phyloP scores from a whole-genome alignment of 2,113 vertebrate genomes.

The Phrynocephalus versicolor region DNA sequence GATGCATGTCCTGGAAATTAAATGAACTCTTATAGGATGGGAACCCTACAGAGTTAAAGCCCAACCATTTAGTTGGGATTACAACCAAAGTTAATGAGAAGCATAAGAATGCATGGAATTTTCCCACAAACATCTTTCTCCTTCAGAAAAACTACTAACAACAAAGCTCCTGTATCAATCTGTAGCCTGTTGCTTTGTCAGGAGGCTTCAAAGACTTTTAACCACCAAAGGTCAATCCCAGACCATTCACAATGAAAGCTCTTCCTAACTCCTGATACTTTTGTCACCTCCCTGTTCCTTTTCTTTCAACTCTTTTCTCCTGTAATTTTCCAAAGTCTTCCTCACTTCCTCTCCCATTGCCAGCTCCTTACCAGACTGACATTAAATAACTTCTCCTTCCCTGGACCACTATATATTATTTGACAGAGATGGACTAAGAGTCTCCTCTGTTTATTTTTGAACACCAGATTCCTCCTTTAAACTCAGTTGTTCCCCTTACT shows the following conservation, averaged over 20 bases:
- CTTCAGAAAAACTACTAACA: neutral
- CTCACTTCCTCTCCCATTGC: neutral
- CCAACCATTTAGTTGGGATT: neutral
- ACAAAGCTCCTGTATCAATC: neutral
- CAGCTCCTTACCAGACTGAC: neutral
- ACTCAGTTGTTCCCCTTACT: neutral
- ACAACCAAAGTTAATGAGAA: neutral
- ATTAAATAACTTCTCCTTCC: neutral
- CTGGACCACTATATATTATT: neutral
- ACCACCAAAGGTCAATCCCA: neutral
- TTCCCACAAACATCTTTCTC: neutral
- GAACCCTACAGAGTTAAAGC: neutral
- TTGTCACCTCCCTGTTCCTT: conserved; percentile 5
- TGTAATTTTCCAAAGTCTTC: neutral
- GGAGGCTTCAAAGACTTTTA: conserved; percentile 8
- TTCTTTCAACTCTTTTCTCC: conserved; percentile 7
- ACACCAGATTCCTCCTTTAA: neutral
- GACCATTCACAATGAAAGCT: conserved; percentile 1
- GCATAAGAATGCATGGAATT: conserved; percentile 2
- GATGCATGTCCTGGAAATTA: neutral
- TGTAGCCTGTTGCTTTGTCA: conserved; percentile 4
- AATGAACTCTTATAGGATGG: neutral
- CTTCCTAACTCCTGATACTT: conserved; percentile 14
- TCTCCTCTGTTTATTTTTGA: neutral
- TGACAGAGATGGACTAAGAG: neutral